Base-by-base conservation (phyloP, 2,888 invertebrate species). In the Brachylomia viminalis region DNA sequence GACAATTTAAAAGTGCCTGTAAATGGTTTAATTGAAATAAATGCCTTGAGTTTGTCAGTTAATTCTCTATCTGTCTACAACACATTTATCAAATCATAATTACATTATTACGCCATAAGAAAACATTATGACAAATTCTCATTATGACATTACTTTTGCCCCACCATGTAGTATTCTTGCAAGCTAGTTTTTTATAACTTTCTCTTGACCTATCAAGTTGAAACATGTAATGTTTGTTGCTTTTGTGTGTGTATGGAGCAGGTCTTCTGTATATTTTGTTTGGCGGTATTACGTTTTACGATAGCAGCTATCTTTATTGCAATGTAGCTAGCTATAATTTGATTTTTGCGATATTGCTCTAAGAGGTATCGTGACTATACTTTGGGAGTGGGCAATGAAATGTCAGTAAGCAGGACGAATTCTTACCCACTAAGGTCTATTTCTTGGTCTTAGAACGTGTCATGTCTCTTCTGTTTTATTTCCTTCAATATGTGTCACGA, bases 271-370 rank as follows among this genome's bases (percentile, higher is more conserved):
- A 49, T 13, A 10, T 27, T 64, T 66, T 74, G 58, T 54, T 15
- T 45, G n/a, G 47, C 23, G 70, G 65, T 79, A 72, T 80, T 81
- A 81, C 75, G 75, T 80, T 88, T 87, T 85, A 88, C 81, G 87
- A 88, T 77, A 83, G 69, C 68, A 73, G 79, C 77, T 80, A 88
- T 87, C 85, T 89, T 84, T 87, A 88, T 88, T 86, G 80, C 82
- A 78, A 79, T 82, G 86, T 72, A 76, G 79, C 78, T 72, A 77
- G 83, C 76, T 84, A 82, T 86, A 88, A 87, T 87, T 88, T 86
- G 87, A 87, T 88, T 88, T 83, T 75, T 78, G 67, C 58, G 80
- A 88, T 87, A 87, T 84, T 83, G 75, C 72, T 72, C 74, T 85
- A 80, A 80, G 78, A 82, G 79, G 74, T 74, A 81, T 81, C 75